Percentiles rank a stretch among this genome's conserved stretches.
Evolutionary conservation across 2,113 vertebrate species (phyloP).

Genomic region (Lipotes vexillifer): DNA sequence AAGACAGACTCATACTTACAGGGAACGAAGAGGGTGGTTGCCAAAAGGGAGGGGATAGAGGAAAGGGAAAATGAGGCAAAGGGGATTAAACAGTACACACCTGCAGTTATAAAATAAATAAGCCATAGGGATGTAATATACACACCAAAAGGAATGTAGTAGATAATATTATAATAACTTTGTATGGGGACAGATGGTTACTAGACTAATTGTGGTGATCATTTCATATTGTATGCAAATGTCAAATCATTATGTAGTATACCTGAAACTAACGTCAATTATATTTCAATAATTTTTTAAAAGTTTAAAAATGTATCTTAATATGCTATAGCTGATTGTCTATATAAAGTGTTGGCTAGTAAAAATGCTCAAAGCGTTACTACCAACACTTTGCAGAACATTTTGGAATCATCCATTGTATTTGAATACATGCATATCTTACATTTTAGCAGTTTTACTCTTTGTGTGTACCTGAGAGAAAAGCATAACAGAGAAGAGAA

Average conservation of each 20-base stretch:
- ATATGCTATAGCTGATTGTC: neutral
- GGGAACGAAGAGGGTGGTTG: neutral
- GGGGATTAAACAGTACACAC: neutral
- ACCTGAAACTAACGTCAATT: neutral
- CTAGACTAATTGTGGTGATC: neutral
- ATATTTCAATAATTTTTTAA: neutral
- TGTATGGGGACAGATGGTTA: neutral
- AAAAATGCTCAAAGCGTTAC: neutral
- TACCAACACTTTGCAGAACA: neutral
- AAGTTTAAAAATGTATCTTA: neutral
- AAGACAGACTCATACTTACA: neutral
- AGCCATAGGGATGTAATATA: neutral
- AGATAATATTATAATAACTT: neutral
- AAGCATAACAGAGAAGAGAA: neutral
- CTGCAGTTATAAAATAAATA: neutral
- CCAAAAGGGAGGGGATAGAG: neutral
- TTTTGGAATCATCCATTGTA: neutral
- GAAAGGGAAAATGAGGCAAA: neutral
- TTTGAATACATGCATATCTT: neutral
- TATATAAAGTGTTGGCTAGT: neutral
- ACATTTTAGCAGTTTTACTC: neutral
- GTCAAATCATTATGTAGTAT: neutral
- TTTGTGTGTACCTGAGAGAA: neutral
- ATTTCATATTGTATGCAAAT: neutral
- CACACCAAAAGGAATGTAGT: neutral